Percentiles rank a stretch among this genome's conserved stretches.
Conservation (phyloP, 2,797 vertebrate species). For the Urocyon cinereoargenteus region DNA sequence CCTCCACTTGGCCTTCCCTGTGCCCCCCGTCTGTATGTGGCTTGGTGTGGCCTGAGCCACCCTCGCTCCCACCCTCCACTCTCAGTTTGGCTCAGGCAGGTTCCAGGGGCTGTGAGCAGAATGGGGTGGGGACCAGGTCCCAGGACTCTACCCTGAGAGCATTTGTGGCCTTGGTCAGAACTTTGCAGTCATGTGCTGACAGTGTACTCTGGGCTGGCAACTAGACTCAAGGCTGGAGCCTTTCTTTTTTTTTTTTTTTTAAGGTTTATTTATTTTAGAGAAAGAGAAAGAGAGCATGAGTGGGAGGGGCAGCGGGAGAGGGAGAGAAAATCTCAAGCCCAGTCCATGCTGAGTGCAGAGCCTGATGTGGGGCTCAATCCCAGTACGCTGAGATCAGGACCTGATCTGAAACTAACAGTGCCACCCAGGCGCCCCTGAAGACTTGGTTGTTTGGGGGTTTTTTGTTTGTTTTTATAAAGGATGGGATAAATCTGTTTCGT, state of each 20-base stretch:
- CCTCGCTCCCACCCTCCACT: too few species aligned
- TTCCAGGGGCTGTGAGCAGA: not conserved
- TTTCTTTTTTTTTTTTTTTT: not conserved
- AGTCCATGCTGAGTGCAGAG: not conserved
- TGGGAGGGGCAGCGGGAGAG: not conserved
- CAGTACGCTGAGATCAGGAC: not conserved
- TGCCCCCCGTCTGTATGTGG: not conserved
- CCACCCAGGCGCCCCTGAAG: not conserved
- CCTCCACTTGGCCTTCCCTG: not conserved
- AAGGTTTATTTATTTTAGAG: too few species aligned
- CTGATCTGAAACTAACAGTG: not conserved
- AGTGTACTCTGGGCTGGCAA: not conserved
- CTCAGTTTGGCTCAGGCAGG: not conserved
- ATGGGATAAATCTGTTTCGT: not conserved
- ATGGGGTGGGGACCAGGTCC: not conserved
- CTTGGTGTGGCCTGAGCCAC: not conserved
- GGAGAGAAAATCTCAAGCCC: not conserved
- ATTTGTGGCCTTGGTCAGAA: not conserved
- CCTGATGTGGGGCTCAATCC: not conserved
- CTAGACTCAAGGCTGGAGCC: not conserved
- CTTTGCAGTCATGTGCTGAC: not conserved
- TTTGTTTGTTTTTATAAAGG: not conserved
- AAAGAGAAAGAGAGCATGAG: not conserved
- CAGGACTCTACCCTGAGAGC: not conserved
- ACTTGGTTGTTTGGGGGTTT: not conserved